Evolutionary conservation across 2,888 invertebrate species (phyloP).

Genomic region (Hemaris fuciformis): DNA sequence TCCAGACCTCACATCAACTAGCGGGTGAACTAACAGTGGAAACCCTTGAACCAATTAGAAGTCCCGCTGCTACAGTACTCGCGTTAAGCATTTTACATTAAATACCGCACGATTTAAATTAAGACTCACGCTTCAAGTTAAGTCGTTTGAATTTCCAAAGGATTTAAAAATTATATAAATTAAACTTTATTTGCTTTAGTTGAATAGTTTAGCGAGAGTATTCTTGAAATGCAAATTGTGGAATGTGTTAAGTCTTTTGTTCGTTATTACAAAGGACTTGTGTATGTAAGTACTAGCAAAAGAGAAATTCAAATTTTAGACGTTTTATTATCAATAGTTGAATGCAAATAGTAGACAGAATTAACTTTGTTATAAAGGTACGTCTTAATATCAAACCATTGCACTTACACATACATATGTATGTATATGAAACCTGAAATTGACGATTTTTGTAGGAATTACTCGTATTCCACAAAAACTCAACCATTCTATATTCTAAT

Average conservation of each 20-base stretch:
- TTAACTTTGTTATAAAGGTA: too few relatives aligned
- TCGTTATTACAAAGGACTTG: background rate
- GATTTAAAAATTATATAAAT: slow-evolving; percentile 20
- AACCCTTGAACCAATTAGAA: slow-evolving; percentile 59
- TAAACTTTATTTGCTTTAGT: slow-evolving; percentile 6
- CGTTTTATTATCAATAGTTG: too few relatives aligned
- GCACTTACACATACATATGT: too few relatives aligned
- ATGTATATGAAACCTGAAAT: too few relatives aligned
- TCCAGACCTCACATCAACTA: slow-evolving; percentile 52
- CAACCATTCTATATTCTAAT: too few relatives aligned
- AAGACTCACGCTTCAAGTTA: slow-evolving; percentile 8
- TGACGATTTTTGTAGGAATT: too few relatives aligned
- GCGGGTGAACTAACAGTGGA: slow-evolving; percentile 43
- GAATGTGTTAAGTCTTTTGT: background rate
- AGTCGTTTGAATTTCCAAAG: background rate
- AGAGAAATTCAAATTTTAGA: too few relatives aligned
- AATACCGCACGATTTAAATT: slow-evolving; percentile 14
- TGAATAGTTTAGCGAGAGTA: slow-evolving; percentile 1
- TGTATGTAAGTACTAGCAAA: background rate
- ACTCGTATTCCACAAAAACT: too few relatives aligned
- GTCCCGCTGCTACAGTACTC: slow-evolving; percentile 30
- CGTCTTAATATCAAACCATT: too few relatives aligned
- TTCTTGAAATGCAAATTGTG: background rate
- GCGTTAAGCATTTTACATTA: slow-evolving; percentile 21
- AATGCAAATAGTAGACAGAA: too few relatives aligned